Evolutionary conservation across 2,797 vertebrate genomes (phyloP).

Genomic region (Acanthopagrus latus): DNA sequence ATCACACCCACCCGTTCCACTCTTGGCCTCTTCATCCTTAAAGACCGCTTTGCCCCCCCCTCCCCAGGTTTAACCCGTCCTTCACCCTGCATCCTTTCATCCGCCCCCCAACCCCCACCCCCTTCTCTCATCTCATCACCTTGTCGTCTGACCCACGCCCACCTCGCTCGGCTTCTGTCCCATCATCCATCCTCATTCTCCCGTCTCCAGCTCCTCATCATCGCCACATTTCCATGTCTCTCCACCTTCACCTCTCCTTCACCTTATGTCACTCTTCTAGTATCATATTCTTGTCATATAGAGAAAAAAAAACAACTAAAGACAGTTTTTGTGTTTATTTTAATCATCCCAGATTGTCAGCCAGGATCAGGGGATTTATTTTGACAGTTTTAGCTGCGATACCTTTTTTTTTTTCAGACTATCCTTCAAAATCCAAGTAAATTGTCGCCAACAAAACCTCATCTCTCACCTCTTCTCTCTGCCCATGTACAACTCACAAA

Average conservation of each 20-base stretch:
- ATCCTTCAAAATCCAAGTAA: too few species aligned
- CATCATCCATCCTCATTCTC: slow-evolving; percentile 19
- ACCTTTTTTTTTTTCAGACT: neutral
- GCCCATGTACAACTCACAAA: too few species aligned
- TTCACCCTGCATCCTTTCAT: slow-evolving; percentile 53
- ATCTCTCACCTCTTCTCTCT: too few species aligned
- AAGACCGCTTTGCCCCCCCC: slow-evolving; percentile 14
- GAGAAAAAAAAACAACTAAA: slow-evolving; percentile 12
- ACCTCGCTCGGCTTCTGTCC: neutral
- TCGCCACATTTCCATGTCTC: slow-evolving; percentile 37
- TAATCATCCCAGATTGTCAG: neutral
- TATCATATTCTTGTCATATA: neutral
- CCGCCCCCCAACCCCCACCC: slow-evolving; percentile 10
- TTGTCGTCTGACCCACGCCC: slow-evolving; percentile 34
- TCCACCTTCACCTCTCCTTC: slow-evolving; percentile 63
- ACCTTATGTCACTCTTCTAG: neutral
- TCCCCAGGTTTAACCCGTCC: slow-evolving; percentile 45
- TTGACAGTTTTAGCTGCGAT: neutral
- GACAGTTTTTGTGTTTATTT: slow-evolving; percentile 4
- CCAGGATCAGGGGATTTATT: neutral
- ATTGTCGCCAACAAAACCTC: too few species aligned
- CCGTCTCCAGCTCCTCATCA: slow-evolving; percentile 20
- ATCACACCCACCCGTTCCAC: slow-evolving; percentile 1
- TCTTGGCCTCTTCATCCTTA: slow-evolving; percentile 24
- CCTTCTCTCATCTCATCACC: slow-evolving; percentile 13